A percentile compares a stretch with the other conserved stretches of the same genome.
Conservation (phyloP, 2,888 invertebrate genomes). For the Cephus pulcher region DNA sequence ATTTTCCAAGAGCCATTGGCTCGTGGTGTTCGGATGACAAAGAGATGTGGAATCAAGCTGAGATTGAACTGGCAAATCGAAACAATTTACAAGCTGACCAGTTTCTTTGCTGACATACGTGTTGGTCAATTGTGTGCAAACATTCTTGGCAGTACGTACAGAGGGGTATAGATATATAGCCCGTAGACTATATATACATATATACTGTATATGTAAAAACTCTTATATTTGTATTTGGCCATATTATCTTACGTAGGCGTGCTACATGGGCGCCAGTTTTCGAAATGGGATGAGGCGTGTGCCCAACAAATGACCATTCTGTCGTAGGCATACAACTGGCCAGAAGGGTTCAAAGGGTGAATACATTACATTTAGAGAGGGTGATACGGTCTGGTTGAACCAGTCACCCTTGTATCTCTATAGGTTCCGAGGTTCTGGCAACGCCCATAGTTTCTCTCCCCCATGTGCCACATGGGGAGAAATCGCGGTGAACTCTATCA, state of each 20-base stretch:
- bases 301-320: conserved; percentile 41
- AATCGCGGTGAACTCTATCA: background rate
- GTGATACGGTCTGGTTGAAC: conserved; percentile 10
- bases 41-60: background rate
- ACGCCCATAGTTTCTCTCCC: background rate
- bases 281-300: conserved; percentile 22
- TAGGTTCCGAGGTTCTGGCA: background rate
- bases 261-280: background rate
- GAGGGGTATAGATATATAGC: background rate
- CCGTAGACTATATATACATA: no score
- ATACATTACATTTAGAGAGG: conserved; percentile 30
- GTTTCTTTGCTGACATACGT: background rate
- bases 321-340: conserved; percentile 31
- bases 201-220: background rate
- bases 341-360: conserved; percentile 34
- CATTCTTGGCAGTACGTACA: background rate
- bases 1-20: background rate
- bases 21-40: background rate
- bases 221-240: conserved; percentile 11
- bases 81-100: background rate
- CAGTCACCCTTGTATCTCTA: conserved; percentile 22
- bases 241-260: conserved; percentile 18
- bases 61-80: background rate
- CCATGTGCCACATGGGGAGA: background rate
- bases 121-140: background rate